These are phyloP conservation scores for Bos javanicus DNA, from an alignment of 2,113 vertebrate genomes.

Conservation along the genomic window DNA sequence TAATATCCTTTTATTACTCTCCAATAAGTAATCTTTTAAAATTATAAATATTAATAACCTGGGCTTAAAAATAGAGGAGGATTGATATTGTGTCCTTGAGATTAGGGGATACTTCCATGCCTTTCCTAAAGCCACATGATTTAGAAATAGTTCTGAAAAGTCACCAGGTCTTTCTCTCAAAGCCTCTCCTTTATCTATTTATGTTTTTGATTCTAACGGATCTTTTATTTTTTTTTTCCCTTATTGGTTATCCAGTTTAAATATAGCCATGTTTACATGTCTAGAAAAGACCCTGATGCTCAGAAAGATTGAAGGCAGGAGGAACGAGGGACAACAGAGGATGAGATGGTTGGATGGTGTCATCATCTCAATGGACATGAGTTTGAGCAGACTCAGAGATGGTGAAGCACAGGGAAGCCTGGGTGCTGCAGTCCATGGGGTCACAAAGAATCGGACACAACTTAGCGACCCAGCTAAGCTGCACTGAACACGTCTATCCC, in stretches of 20 bases:
- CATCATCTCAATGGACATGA: neutral
- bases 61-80: neutral
- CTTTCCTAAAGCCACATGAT: neutral
- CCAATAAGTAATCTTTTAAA: neutral
- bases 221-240: neutral
- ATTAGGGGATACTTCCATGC: neutral
- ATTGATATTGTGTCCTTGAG: neutral
- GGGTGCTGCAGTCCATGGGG: neutral
- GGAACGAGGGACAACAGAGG: neutral
- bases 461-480: neutral
- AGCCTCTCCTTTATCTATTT: neutral
- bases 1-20: neutral
- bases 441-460: neutral
- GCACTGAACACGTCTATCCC: neutral
- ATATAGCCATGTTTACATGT: neutral
- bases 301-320: neutral
- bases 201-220: accelerated
- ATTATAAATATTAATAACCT: neutral
- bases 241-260: neutral
- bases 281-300: neutral
- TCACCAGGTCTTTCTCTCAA: neutral
- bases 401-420: neutral
- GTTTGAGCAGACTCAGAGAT: neutral
- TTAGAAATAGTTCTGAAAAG: neutral
- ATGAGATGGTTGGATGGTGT: neutral